Conservation (phyloP, 2,888 invertebrate genomes). For the Cerceris rybyensis region DNA sequence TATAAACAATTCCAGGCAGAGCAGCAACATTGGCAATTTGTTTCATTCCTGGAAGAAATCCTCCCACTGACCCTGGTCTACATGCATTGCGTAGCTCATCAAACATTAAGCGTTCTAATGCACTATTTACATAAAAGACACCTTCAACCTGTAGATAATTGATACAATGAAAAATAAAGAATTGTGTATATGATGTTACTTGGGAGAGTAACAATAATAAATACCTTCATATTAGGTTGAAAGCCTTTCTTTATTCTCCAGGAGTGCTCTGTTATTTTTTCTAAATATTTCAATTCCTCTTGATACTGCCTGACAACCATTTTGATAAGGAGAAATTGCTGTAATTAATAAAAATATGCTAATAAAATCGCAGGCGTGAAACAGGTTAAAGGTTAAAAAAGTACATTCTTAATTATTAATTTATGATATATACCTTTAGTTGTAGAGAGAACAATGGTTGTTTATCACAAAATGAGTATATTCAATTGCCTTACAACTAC, state of each 20-base stretch:
- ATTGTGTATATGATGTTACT: too few species aligned
- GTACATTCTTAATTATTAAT: not conserved
- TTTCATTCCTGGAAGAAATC: slow-evolving; percentile 98
- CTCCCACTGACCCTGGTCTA: slow-evolving; percentile 94
- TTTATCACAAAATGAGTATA: not conserved
- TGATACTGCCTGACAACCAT: slow-evolving; percentile 96
- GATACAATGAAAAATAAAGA: not conserved
- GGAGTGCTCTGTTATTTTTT: slow-evolving; percentile 91
- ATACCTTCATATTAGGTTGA: slow-evolving; percentile 98
- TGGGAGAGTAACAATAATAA: slow-evolving; percentile 15
- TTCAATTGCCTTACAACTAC: not conserved
- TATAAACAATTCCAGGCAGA: slow-evolving; percentile 97
- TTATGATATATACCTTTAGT: not conserved
- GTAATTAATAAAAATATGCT: not conserved
- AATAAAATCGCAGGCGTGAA: not conserved
- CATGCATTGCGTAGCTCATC: slow-evolving; percentile 97
- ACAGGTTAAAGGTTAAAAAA: not conserved
- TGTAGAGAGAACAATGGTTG: not conserved
- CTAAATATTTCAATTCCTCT: slow-evolving; percentile 96
- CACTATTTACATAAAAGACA: slow-evolving; percentile 96
- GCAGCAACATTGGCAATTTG: slow-evolving; percentile 99
- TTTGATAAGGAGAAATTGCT: slow-evolving; percentile 13
- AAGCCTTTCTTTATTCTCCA: slow-evolving; percentile 99
- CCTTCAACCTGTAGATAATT: slow-evolving; percentile 90
- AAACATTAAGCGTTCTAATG: slow-evolving; percentile 97